Percentiles rank a stretch among this genome's conserved stretches.
Conservation (phyloP, 2,113 vertebrate species). For the Saguinus midas region DNA sequence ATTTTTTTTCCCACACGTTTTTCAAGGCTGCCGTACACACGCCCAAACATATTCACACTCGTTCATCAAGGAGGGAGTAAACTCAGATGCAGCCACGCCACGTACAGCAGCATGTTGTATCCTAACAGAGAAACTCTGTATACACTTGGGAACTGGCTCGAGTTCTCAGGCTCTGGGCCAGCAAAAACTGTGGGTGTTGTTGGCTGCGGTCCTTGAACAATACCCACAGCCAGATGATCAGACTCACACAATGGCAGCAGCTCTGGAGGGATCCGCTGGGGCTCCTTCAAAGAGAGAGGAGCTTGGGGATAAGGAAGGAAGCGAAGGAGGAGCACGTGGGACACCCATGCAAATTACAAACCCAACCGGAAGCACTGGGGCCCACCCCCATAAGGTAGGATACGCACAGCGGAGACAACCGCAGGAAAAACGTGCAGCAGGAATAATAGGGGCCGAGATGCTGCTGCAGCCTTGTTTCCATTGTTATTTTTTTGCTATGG, state of each 20-base stretch:
- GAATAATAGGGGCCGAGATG: rapidly evolving
- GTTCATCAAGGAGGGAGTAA: constrained; percentile 50
- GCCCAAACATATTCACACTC: neutral
- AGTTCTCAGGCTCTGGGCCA: constrained; percentile 76
- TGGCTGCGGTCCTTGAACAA: constrained; percentile 73
- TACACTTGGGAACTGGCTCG: constrained; percentile 66
- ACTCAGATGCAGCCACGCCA: constrained; percentile 70
- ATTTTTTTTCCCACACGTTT: constrained; percentile 60
- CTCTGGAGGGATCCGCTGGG: constrained; percentile 7
- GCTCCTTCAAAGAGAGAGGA: neutral
- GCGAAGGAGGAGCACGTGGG: neutral
- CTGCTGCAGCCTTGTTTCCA: no score
- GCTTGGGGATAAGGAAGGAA: neutral
- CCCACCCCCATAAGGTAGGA: rapidly evolving
- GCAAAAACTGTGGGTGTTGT: constrained; percentile 77
- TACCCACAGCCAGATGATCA: constrained; percentile 72
- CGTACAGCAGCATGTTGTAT: constrained; percentile 67
- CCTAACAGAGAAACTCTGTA: constrained; percentile 67
- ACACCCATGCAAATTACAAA: rapidly evolving
- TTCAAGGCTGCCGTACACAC: constrained; percentile 55
- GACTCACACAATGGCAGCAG: constrained; percentile 59
- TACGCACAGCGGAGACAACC: rapidly evolving
- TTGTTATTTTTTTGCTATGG: neutral
- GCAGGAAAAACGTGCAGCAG: rapidly evolving
- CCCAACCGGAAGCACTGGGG: rapidly evolving